Base-by-base conservation (phyloP, 2,888 invertebrate species). In the Conistra vaccinii region DNA sequence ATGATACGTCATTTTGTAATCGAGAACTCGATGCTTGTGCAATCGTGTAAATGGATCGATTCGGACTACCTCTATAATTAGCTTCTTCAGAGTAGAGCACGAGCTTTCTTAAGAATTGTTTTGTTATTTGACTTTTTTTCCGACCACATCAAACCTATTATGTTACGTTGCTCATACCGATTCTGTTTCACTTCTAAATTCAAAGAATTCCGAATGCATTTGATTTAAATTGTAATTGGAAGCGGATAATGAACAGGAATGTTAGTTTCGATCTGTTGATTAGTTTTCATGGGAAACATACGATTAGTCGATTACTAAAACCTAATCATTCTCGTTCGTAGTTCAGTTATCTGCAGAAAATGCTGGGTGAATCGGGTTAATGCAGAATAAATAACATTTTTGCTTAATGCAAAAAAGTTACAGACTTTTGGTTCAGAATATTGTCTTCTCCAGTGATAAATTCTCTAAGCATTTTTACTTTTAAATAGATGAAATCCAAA, bases 21-120 rank as follows among this genome's bases (percentile, higher is more conserved):
- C 92, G 93, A 94, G 92, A 93, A 91, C 88, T 89, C 90, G 91
- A 91, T 90, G 91, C 91, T 95, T 94, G 92, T 92, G 92, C 93
- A 95, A 94, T 94, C 90, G 91, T 91, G 90, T 92, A 94, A 94
- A 94, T 93, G 92, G 94, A 95, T 95, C 93, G 93, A 93, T 93
- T 94, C 90, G 89, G 91, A 93, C 94, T 93, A 93, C 92, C 89
- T 91, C 92, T 94, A 93, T 94, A 95, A 95, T 95, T 94, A 94
- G 91, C 92, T 93, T 91, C 90, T 90, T 92, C 89, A 89, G 91
- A 91, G 93, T 92, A 93, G 91, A 90, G 90, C 91, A 90, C 90
- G 90, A 89, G 90, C 90, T 92, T 93, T 92, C 91, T 89, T 89
- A 81, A 85, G 88, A 91, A 91, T 89, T 89, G 87, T 90, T 91